These are phyloP conservation scores for Pica pica DNA, from an alignment of 2,113 vertebrate species.

Conservation along the genomic window DNA sequence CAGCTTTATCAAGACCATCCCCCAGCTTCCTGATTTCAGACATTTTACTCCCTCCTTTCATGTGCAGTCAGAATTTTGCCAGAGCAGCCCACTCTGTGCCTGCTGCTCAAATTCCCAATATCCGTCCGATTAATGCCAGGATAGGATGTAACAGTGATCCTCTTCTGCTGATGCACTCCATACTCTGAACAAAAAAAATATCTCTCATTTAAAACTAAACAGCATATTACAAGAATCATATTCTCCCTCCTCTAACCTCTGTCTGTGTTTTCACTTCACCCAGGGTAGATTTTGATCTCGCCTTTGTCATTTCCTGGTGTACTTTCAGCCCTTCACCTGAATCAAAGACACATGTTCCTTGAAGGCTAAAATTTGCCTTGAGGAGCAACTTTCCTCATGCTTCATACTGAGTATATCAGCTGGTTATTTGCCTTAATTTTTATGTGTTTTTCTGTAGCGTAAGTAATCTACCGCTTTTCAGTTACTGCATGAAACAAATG, in stretches of 20 bases:
- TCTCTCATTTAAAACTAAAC: background rate
- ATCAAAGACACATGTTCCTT: background rate
- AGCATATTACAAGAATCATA: background rate
- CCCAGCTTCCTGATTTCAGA: background rate
- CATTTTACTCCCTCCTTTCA: background rate
- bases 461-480: background rate
- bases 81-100: background rate
- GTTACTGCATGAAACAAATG: background rate
- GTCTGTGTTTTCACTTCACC: background rate
- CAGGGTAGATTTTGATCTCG: slow-evolving; percentile 6
- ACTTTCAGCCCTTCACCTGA: background rate
- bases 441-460: background rate
- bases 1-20: background rate
- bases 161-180: background rate
- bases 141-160: background rate
- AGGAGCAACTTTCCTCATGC: background rate
- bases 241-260: background rate
- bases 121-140: background rate
- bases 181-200: background rate
- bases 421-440: background rate
- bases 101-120: background rate
- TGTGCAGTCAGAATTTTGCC: background rate
- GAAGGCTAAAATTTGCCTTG: background rate
- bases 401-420: background rate
- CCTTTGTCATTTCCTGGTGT: slow-evolving; percentile 5